phyloP scores from a whole-genome alignment of 2,797 vertebrate species.

The Enoplosus armatus region DNA sequence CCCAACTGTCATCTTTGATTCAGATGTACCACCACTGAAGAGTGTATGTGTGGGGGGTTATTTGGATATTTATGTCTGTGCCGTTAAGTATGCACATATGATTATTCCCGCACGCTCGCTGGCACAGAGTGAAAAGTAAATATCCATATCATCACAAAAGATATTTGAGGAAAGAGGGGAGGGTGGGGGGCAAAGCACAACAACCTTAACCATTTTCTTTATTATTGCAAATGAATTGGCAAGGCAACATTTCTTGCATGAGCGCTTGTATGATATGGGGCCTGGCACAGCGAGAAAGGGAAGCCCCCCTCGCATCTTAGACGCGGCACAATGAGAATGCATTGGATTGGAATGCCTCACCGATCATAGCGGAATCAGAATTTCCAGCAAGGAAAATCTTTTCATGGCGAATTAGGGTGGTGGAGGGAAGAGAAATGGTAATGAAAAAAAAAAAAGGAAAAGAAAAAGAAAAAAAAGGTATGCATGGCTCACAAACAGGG shows the following conservation, averaged over 20 bases:
- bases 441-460: slow-evolving; percentile 89
- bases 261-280: slow-evolving; percentile 94
- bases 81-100: slow-evolving; percentile 72
- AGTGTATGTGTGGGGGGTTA: slow-evolving; percentile 56
- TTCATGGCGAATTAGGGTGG: slow-evolving; percentile 97
- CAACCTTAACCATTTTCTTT: slow-evolving; percentile 80
- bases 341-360: slow-evolving; percentile 99
- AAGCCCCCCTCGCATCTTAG: slow-evolving; percentile 88
- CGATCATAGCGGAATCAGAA: slow-evolving; percentile 99
- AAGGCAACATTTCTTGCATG: slow-evolving; percentile 96
- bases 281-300: slow-evolving; percentile 87
- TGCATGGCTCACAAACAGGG: slow-evolving; percentile 92
- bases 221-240: slow-evolving; percentile 86
- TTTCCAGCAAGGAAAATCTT: slow-evolving; percentile 99
- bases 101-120: slow-evolving; percentile 70
- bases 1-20: slow-evolving; percentile 76
- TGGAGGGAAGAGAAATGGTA: slow-evolving; percentile 92
- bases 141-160: slow-evolving; percentile 76
- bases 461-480: slow-evolving; percentile 89
- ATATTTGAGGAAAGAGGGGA: slow-evolving; percentile 55
- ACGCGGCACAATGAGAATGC: slow-evolving; percentile 97
- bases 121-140: slow-evolving; percentile 71
- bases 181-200: slow-evolving; percentile 63
- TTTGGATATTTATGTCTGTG: slow-evolving; percentile 71
- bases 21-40: slow-evolving; percentile 65